Evolutionary conservation across 2,888 invertebrate species (phyloP), one percentile per base, ranked within the genome.

Genomic region (Ochropleura leucogaster): DNA sequence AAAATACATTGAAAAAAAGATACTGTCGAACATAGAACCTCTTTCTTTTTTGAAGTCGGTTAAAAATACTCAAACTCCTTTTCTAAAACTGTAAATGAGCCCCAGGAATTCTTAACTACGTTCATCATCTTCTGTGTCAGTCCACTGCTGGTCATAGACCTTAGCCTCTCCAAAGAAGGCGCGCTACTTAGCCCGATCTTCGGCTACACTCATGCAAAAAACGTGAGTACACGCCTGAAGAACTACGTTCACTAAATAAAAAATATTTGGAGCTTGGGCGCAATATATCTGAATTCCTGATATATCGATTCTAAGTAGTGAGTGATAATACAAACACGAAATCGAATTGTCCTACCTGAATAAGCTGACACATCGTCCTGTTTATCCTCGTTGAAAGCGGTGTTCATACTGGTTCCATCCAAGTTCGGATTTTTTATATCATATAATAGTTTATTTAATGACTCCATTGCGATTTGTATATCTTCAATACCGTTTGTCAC

Each of bases 381-480:
- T 47, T 71, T 68, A 60, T 75, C 71, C 66, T 91, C 90, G 51
- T 51, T 71, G 79, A 90, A 92, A 4, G 86, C 80, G 60, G 93
- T 92, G 57, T 89, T 89, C 47, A 89, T 83, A 74, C 79, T 79
- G 7, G 53, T 71, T 67, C 30, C 30, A 30, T 91, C 89, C 42
- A 80, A 49, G 62, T 91, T 89, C 1, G 92, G 88, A 65, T 92
- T 89, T 55, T 90, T 89, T 59, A 95, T 95, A 79, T 96, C 95
- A 49, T 75, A 83, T 55, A 95, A 80, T 20, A 95, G 85, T 42
- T 92, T 92, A 8, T 91, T 86, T 49, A 96, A 83, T 1, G 91
- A 93, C 63, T 92, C 89, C 3, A 87, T 80, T 10, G 95, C 95
- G 3, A 85, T 89, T 72, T 91, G 87, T 9, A 95, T 86, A 84